These are phyloP conservation scores for Australoheros scitulus DNA, from an alignment of 2,113 vertebrate genomes.

Conservation along the genomic window DNA sequence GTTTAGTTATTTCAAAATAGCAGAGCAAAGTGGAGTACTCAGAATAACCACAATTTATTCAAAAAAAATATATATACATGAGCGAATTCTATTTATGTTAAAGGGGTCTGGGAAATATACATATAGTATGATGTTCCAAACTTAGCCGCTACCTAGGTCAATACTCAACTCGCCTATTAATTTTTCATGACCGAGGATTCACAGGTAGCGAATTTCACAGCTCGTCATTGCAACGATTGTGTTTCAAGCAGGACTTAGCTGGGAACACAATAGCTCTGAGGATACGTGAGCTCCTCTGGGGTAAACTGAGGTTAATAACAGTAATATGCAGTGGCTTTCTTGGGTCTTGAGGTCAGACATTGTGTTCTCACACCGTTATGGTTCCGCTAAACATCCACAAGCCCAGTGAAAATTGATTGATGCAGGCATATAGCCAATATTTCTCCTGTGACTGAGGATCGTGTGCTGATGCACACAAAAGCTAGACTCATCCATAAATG, in stretches of 20 bases:
- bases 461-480: slow-evolving; percentile 3
- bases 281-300: slow-evolving; percentile 65
- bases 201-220: slow-evolving; percentile 75
- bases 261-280: slow-evolving; percentile 58
- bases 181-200: slow-evolving; percentile 73
- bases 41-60: slow-evolving; percentile 13
- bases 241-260: slow-evolving; percentile 64
- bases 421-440: slow-evolving; percentile 6
- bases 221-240: slow-evolving; percentile 63
- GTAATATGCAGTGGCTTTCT: slow-evolving; percentile 51
- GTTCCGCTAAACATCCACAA: slow-evolving; percentile 30
- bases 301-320: slow-evolving; percentile 65
- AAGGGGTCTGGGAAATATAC: slow-evolving; percentile 5
- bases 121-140: slow-evolving; percentile 28
- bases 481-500: neutral
- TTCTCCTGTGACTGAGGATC: neutral
- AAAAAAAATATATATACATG: neutral
- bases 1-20: slow-evolving; percentile 20
- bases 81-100: slow-evolving; percentile 22
- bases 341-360: slow-evolving; percentile 57
- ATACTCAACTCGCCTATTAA: slow-evolving; percentile 60
- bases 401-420: slow-evolving; percentile 30
- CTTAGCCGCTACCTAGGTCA: slow-evolving; percentile 53
- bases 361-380: slow-evolving; percentile 36
- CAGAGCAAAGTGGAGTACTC: neutral